Evolutionary conservation across 2,888 invertebrate genomes (phyloP).

Genomic region (Parnassius mnemosyne): DNA sequence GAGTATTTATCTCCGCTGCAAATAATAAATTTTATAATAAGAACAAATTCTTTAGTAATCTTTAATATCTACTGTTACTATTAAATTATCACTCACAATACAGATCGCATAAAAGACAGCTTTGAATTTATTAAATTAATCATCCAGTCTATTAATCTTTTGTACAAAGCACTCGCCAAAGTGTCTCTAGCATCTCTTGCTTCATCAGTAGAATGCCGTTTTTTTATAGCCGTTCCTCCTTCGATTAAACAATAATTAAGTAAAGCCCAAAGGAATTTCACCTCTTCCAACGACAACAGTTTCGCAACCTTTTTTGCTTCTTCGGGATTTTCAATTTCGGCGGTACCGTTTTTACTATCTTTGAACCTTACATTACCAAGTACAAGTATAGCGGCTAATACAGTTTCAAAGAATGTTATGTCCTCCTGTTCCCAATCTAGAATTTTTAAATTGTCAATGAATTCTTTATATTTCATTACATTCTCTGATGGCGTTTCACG

Average conservation of each 20-base stretch:
- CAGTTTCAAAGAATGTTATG: constrained; percentile 84
- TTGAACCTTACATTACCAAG: constrained; percentile 90
- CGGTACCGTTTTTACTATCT: constrained; percentile 82
- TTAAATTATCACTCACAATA: constrained; percentile 85
- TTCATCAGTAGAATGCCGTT: constrained; percentile 87
- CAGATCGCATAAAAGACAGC: constrained; percentile 89
- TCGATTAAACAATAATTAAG: constrained; percentile 92
- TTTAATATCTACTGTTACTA: background rate
- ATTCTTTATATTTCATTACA: constrained; percentile 81
- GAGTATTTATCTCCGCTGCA: constrained; percentile 91
- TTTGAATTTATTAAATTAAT: constrained; percentile 92
- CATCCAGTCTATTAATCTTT: constrained; percentile 93
- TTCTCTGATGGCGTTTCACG: constrained; percentile 85
- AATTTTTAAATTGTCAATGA: constrained; percentile 82
- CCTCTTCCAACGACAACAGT: constrained; percentile 87
- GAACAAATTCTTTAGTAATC: background rate
- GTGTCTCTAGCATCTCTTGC: constrained; percentile 92
- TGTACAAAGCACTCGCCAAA: constrained; percentile 91
- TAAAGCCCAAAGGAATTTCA: constrained; percentile 91
- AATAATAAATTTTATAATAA: constrained; percentile 34
- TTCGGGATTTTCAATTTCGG: constrained; percentile 87
- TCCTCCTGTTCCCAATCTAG: constrained; percentile 88
- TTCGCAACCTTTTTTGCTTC: constrained; percentile 86
- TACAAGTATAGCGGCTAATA: constrained; percentile 87
- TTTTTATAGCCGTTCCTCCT: constrained; percentile 84